phyloP scores from a whole-genome alignment of 2,113 vertebrate genomes.

The Anas platyrhynchos region DNA sequence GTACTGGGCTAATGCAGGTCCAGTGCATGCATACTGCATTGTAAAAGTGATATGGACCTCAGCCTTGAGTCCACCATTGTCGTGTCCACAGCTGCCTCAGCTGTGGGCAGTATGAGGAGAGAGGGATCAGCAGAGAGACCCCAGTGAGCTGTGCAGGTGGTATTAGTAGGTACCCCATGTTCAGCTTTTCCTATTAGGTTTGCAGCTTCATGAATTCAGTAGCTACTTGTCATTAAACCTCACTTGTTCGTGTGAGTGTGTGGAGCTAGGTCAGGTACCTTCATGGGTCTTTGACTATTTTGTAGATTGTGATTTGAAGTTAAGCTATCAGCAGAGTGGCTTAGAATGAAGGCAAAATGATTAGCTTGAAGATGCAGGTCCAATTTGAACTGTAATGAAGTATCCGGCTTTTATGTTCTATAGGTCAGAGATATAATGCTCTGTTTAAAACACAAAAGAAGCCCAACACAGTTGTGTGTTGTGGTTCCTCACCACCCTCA shows the following conservation, averaged over 20 bases:
- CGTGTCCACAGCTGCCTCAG: neutral
- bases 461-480: neutral
- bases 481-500: neutral
- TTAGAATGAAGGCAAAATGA: neutral
- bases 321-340: neutral
- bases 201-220: neutral
- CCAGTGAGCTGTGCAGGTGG: too few relatives aligned
- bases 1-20: neutral
- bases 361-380: neutral
- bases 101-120: neutral
- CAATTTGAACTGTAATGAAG: neutral
- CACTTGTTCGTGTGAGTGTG: neutral
- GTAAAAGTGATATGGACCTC: neutral
- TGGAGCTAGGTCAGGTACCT: neutral
- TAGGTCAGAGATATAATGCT: neutral
- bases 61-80: accelerated
- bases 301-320: neutral
- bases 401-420: neutral
- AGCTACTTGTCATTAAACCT: neutral
- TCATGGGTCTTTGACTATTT: neutral
- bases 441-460: neutral
- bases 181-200: neutral
- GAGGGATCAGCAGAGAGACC: neutral
- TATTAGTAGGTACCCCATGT: neutral
- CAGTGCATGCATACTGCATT: neutral